Evolutionary conservation across 2,797 vertebrate genomes (phyloP).

Genomic region (Acrossocheilus wenchowensis): DNA sequence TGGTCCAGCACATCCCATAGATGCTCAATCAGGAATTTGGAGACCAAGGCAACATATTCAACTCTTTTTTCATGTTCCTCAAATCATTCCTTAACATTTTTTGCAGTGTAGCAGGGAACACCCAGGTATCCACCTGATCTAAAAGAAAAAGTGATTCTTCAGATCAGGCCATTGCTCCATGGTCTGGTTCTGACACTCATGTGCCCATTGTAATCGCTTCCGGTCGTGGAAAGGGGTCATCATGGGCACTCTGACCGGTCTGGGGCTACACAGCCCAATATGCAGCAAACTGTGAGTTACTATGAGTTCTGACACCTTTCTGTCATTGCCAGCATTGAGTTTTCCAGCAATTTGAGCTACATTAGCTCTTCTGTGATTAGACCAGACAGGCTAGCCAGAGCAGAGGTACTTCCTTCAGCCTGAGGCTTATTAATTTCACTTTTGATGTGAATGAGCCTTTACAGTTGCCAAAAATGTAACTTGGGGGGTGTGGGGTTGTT

Average conservation of each 20-base stretch:
- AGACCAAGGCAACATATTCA: not conserved
- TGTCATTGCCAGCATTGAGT: not conserved
- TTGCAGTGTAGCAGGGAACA: not conserved
- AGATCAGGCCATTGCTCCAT: not conserved
- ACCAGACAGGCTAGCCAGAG: not conserved
- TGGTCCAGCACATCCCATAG: not conserved
- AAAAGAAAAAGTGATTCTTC: not conserved
- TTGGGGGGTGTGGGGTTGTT: no score
- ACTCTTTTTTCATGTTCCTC: not conserved
- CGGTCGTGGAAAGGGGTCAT: not conserved
- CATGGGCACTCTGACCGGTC: no score
- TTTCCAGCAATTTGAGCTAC: not conserved
- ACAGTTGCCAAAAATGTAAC: not conserved
- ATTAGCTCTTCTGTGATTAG: not conserved
- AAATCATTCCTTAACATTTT: not conserved
- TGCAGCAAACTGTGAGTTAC: not conserved
- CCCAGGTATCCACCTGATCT: not conserved
- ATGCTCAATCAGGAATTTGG: not conserved
- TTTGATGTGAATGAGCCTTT: not conserved
- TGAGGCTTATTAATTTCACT: not conserved
- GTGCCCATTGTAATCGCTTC: not conserved
- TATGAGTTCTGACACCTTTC: not conserved
- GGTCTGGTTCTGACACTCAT: no score
- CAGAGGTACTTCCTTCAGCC: not conserved
- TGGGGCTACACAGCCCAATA: no score